phyloP scores from a whole-genome alignment of 2,888 invertebrate genomes.

The Drosophila fulvimacula region DNA sequence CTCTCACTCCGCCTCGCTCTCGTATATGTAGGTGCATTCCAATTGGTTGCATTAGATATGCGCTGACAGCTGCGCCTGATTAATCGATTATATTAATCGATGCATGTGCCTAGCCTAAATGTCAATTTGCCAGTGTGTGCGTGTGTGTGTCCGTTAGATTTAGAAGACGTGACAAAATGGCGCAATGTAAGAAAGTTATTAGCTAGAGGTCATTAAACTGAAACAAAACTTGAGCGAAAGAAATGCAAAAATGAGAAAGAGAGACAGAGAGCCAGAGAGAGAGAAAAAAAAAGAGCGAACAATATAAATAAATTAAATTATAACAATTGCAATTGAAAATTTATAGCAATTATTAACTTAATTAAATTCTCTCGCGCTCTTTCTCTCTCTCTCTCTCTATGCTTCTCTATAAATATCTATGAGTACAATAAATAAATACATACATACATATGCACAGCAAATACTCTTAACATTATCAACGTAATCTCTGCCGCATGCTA shows the following conservation, averaged over 20 bases:
- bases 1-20: neutral
- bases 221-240: constrained; percentile 5
- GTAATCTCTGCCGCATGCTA: constrained; percentile 53
- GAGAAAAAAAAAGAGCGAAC: too few species aligned
- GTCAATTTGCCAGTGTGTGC: constrained; percentile 5
- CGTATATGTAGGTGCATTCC: neutral
- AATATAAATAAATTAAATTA: too few species aligned
- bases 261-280: too few species aligned
- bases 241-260: neutral
- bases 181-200: constrained; percentile 26
- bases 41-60: constrained; percentile 24
- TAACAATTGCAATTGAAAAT: constrained; percentile 20
- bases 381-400: neutral
- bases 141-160: constrained; percentile 9
- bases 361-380: constrained; percentile 55
- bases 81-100: constrained; percentile 45
- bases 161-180: constrained; percentile 16
- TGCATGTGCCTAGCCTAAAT: constrained; percentile 23
- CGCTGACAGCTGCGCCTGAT: constrained; percentile 35
- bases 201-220: constrained; percentile 49
- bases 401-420: constrained; percentile 3
- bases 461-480: constrained; percentile 54
- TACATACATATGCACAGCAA: constrained; percentile 36
- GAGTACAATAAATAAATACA: constrained; percentile 20
- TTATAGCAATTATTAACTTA: constrained; percentile 51